Evolutionary conservation across 2,888 invertebrate species (phyloP), one percentile per base, ranked within the genome.

Genomic region (Leucoptera coffeella): DNA sequence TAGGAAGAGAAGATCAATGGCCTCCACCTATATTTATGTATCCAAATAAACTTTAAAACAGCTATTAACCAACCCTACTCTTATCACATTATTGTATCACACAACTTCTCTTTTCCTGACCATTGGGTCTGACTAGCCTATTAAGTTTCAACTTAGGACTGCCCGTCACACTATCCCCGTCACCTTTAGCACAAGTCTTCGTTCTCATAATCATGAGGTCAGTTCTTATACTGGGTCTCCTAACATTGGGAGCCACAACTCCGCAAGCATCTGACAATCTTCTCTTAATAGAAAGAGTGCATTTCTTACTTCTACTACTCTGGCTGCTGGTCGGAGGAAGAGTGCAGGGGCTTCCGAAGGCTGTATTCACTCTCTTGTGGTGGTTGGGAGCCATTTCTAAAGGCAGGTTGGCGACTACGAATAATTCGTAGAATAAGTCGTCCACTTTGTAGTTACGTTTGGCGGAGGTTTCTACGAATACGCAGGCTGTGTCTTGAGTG

Each of bases 371-470:
- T 31, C 84, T 76, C 42, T 87, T 82, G 54, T 90, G 90, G 47
- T 88, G 83, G 43, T 88, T 87, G 0, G 87, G 87, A 12, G 88
- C 87, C 90, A 91, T 91, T 65, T 91, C 90, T 40, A 85, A 58
- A 1, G 90, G 90, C 30, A 91, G 57, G 48, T 86, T 85, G 14
- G 88, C 86, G 25, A 86, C 80, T 29, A 83, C 77, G 52, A 91
- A 91, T 8, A 91, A 73, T 39, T 86, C 83, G 50, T 85, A 82
- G 57, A 90, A 91, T 10, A 88, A 76, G 43, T 90, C 88, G 43
- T 89, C 87, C 26, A 91, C 84, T 43, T 81, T 80, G 35, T 74
- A 72, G 54, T 88, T 86, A 44, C 80, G 81, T 51, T 87, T 87
- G 4, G 90, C 90, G 19, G 89, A 90, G 13, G 83, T 83, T 48